These are phyloP conservation scores for Lonchura striata DNA, from an alignment of 2,113 vertebrate species.

Conservation along the genomic window DNA sequence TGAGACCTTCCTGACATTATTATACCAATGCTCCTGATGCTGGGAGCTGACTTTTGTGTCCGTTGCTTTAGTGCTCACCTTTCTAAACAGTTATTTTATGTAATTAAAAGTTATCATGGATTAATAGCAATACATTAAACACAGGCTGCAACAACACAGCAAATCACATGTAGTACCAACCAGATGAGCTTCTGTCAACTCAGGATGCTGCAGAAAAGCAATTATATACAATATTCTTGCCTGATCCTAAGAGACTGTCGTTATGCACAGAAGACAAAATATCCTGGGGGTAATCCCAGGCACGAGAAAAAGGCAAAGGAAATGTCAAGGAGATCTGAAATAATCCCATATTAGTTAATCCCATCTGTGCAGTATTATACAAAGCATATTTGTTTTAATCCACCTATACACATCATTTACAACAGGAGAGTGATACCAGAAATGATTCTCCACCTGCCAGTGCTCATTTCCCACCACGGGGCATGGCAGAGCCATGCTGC, in stretches of 20 bases:
- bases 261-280: neutral
- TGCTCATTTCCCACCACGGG: neutral
- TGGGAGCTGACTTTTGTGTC: neutral
- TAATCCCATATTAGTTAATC: conserved; percentile 11
- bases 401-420: neutral
- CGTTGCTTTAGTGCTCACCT: neutral
- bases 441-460: neutral
- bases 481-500: fast-evolving
- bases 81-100: neutral
- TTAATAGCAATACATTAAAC: neutral
- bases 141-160: neutral
- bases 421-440: neutral
- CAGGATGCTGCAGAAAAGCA: neutral
- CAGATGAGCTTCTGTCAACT: neutral
- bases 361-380: neutral
- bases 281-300: neutral
- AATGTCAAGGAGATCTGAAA: conserved; percentile 11
- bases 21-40: neutral
- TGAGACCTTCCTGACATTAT: neutral
- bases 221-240: neutral
- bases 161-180: neutral
- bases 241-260: neutral
- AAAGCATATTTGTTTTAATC: neutral
- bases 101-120: neutral
- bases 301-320: neutral